Conservation (phyloP, 2,797 vertebrate species). For the Takifugu rubripes region DNA sequence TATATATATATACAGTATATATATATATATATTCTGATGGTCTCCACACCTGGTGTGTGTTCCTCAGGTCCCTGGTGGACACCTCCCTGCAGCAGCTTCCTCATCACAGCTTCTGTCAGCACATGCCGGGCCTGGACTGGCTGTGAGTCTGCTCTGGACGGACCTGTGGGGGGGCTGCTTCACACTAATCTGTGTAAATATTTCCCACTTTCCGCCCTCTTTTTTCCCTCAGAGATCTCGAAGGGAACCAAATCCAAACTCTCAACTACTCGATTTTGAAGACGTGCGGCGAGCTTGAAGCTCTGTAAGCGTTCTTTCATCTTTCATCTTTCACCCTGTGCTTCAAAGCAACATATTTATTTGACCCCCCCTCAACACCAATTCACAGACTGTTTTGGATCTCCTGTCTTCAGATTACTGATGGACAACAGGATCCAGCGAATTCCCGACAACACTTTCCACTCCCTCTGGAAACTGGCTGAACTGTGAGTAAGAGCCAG, state of each 20-base stretch:
- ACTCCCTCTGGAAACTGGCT: conserved; percentile 75
- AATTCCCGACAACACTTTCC: conserved; percentile 80
- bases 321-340: neutral
- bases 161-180: too few relatives aligned
- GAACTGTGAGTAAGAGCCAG: conserved; percentile 69
- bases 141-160: conserved; percentile 69
- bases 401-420: conserved; percentile 66
- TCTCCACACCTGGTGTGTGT: too few relatives aligned
- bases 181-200: neutral
- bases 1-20: too few relatives aligned
- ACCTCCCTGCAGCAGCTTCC: conserved; percentile 76
- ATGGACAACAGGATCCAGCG: conserved; percentile 78
- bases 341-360: neutral
- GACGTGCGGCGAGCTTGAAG: conserved; percentile 66
- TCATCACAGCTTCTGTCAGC: conserved; percentile 71
- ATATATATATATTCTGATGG: too few relatives aligned
- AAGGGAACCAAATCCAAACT: conserved; percentile 66
- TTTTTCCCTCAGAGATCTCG: conserved; percentile 55
- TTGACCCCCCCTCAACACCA: too few relatives aligned
- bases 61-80: conserved; percentile 78
- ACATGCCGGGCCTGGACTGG: conserved; percentile 78
- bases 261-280: conserved; percentile 61
- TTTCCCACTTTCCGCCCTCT: neutral
- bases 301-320: conserved; percentile 55
- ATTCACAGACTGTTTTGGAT: conserved; percentile 15